Base-by-base conservation (phyloP, 2,888 invertebrate species). In the Thymelicus sylvestris region DNA sequence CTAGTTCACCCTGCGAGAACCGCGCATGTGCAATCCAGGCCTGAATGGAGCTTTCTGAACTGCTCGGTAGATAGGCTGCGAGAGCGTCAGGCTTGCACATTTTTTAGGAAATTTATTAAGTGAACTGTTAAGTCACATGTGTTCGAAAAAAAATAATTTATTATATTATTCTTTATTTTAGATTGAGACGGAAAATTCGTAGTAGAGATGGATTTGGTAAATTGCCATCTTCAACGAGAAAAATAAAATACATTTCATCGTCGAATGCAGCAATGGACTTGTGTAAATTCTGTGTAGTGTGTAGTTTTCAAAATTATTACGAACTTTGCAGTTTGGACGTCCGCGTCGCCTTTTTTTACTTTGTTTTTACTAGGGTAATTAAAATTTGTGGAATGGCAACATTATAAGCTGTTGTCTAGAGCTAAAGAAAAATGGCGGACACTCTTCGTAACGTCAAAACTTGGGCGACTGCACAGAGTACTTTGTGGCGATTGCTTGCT, bases 341-440 rank as follows among this genome's bases (percentile, higher is more conserved):
- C 19, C 19, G 19, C 19, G 19, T 19, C 19, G n/a, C n/a, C n/a
- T n/a, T n/a, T n/a, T n/a, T n/a, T n/a, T n/a, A n/a, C 7, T 24
- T 24, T 1, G 7, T 57, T 4, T 55, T 24, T 55, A 24, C 24
- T 8, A 15, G 47, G 71, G 71, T 47, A 55, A 66, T 71, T 62
- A 7, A 38, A 66, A 39, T 4, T 57, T 62, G 50, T 61, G 65
- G 61, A 41, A 68, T 86, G 82, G 92, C 85, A 92, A 85, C 87
- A 87, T 84, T 81, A 13, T 59, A 74, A 78, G 83, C 86, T 90
- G 88, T 89, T 91, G 87, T 88, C 80, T 78, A 76, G 79, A 66
- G 73, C 71, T 67, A 71, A 85, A 87, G 81, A 91, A 92, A 92
- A 86, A 93, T 92, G 93, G 92, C 92, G 82, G 91, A 86, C 83